phyloP scores from a whole-genome alignment of 2,888 invertebrate species.

The Balanococcus diminutus region DNA sequence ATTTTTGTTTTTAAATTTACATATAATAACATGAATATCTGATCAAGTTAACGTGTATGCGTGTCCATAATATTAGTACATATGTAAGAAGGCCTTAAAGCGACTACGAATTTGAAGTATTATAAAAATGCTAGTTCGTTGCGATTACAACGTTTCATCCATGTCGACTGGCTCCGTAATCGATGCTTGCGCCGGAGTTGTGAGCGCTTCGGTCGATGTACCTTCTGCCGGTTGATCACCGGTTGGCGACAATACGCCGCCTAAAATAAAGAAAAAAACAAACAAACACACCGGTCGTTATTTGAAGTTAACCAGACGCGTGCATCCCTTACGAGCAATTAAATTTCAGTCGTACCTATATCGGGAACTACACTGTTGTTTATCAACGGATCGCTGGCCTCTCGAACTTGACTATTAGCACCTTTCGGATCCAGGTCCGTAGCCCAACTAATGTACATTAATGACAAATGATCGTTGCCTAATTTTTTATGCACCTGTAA shows the following conservation, averaged over 20 bases:
- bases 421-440: constrained; percentile 98
- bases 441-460: constrained; percentile 99
- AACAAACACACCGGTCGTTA: neutral
- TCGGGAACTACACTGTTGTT: constrained; percentile 52
- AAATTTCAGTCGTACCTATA: neutral
- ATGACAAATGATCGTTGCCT: constrained; percentile 90
- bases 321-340: neutral
- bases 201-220: neutral
- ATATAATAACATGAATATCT: neutral
- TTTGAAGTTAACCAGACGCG: neutral
- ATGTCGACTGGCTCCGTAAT: constrained; percentile 43
- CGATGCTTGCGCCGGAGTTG: constrained; percentile 36
- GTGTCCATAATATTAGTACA: neutral
- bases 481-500: constrained; percentile 87
- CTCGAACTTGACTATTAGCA: constrained; percentile 94
- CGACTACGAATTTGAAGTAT: constrained; percentile 41
- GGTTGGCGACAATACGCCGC: constrained; percentile 32
- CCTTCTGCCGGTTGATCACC: constrained; percentile 37
- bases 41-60: neutral
- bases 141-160: constrained; percentile 48
- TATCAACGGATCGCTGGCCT: constrained; percentile 67
- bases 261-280: no score
- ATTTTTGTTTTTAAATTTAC: constrained; percentile 23
- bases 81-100: constrained; percentile 30
- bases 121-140: neutral